Base-by-base conservation (phyloP, 2,888 invertebrate species). In the Axea sp. region DNA sequence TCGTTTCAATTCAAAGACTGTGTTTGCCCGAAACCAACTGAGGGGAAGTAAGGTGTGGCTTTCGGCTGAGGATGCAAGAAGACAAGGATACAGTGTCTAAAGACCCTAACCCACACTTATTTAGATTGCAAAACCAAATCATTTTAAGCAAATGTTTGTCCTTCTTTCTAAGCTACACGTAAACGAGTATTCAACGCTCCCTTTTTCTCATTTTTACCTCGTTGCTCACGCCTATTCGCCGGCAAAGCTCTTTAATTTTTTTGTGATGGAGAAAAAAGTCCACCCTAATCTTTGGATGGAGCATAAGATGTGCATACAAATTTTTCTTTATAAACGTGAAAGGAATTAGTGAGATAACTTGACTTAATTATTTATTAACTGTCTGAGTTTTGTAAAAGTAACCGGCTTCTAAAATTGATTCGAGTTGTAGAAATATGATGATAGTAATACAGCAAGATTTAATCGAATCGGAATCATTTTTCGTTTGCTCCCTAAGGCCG, bases 131-230 rank as follows among this genome's bases (percentile, higher is more conserved):
- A 69, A 78, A 79, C 73, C 69, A 69, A 80, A 79, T 80, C 76
- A 77, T 65, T 75, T 73, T 69, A 64, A 49, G 71, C 72, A 77
- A 81, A 81, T 77, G 75, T 80, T 80, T 77, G 55, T 49, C 43
- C 57, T 73, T 45, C 45, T 74, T 71, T 69, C 43, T 33, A 39
- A 43, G 53, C 41, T 62, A 33, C 39, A 59, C 53, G 31, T 47
- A 60, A 67, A 60, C 53, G 65, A 45, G 39, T 39, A 59, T 59
- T 65, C 72, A 53, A n/a, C 9, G 26, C 59, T 37, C 30, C 51
- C 59, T 57, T 35, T 51, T 47, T 22, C 30, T 7, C 28, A 11
- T 24, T 45, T 49, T 12, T 7, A 30, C 60, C 35, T 45, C 59
- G 57, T 57, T 43, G 39, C 57, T 19, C 15, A 19, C 39, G 35